phyloP scores from a whole-genome alignment of 2,113 vertebrate species.

The Vulpes lagopus region DNA sequence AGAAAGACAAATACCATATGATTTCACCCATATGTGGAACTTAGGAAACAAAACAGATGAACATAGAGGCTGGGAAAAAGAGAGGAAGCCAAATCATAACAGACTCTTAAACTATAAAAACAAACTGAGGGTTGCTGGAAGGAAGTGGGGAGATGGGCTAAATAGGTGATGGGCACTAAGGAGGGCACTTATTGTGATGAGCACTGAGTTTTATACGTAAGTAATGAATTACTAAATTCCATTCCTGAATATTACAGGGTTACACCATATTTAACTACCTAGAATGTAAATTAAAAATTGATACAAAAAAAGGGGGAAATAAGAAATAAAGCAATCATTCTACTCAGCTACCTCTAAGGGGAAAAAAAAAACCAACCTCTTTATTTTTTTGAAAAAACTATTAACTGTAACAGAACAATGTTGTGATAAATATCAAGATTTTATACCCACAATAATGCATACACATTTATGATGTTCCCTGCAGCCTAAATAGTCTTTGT shows the following conservation, averaged over 20 bases:
- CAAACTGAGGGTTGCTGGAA: not conserved
- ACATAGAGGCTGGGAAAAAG: not conserved
- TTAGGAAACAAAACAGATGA: not conserved
- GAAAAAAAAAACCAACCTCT: not conserved
- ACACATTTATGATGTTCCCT: conserved; percentile 21
- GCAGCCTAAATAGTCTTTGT: conserved; percentile 24
- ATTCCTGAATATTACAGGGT: not conserved
- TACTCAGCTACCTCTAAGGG: conserved; percentile 6
- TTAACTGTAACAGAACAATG: conserved; percentile 18
- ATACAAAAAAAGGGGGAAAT: not conserved
- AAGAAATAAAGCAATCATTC: conserved; percentile 23
- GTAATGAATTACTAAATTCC: not conserved
- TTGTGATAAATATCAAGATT: conserved; percentile 55
- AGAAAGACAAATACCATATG: not conserved
- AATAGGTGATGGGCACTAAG: not conserved
- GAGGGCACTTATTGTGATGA: not conserved
- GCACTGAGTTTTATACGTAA: not conserved
- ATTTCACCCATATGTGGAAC: not conserved
- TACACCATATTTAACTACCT: not conserved
- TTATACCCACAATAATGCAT: conserved; percentile 12
- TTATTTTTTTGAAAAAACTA: conserved; percentile 30
- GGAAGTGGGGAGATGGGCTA: not conserved
- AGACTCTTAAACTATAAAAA: not conserved
- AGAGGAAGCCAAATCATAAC: not conserved
- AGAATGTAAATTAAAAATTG: not conserved